phyloP scores from a whole-genome alignment of 2,797 vertebrate species.

The Spheniscus humboldti region DNA sequence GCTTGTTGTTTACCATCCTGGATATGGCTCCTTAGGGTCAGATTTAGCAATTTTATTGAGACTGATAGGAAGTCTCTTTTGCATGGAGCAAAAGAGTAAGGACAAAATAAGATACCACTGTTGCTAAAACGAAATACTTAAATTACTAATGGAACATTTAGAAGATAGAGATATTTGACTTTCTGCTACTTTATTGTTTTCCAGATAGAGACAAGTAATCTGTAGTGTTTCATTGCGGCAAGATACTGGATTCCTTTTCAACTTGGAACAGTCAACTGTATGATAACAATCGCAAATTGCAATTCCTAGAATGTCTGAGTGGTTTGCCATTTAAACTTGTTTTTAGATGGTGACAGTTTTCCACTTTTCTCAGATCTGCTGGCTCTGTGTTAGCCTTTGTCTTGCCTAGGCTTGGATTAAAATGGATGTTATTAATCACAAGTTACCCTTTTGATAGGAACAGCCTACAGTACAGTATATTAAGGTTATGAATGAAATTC shows the following conservation, averaged over 20 bases:
- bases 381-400: neutral
- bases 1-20: neutral
- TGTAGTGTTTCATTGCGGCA: neutral
- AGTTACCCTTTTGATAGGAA: neutral
- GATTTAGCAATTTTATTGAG: neutral
- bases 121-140: neutral
- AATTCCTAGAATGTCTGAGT: neutral
- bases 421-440: neutral
- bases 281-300: neutral
- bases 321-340: neutral
- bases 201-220: neutral
- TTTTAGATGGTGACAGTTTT: neutral
- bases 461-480: neutral
- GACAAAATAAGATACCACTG: neutral
- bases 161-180: neutral
- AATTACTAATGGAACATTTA: neutral
- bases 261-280: neutral
- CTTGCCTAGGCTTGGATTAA: neutral
- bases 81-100: neutral
- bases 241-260: neutral
- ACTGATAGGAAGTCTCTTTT: neutral
- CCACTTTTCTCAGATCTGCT: neutral
- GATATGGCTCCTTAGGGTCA: neutral
- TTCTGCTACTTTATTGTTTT: neutral
- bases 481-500: neutral